Evolutionary conservation across 2,797 vertebrate genomes (phyloP), one percentile per base, ranked within the genome.

Genomic region (Clarias laeviceps): DNA sequence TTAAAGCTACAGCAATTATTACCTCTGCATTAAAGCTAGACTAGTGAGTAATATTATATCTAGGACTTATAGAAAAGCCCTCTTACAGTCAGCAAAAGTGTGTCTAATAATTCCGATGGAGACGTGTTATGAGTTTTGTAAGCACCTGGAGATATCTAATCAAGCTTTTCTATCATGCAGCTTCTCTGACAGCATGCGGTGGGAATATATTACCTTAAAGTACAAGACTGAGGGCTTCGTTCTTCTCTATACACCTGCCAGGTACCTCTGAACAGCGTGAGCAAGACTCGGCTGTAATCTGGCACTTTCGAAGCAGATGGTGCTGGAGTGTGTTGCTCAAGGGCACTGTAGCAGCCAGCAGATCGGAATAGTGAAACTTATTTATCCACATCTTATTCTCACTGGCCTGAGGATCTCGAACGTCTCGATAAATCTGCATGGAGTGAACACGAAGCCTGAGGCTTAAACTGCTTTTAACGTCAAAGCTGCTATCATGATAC

Each of bases 311-410:
- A 14, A 64, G 82, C 85, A 83, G 76, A 83, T 65, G 85, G 82
- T 34, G 29, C 80, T 83, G 78, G 82, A 83, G 34, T 72, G 57
- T 69, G 69, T 73, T 37, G 76, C 76, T 80, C 45, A 65, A 83
- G 76, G 82, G 66, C 59, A 37, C 22, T 40, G 34, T 24, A 66
- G 34, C 61, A 82, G 65, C 17, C 37, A 69, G 57, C 74, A 57
- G 66, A 83, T 62, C 40, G 37, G 5, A 29, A 57, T 11, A 80
- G 59, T 40, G n/a, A 50, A 72, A 74, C 57, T 54, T 83, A 79
- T 76, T 83, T 83, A 50, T 83, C 76, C 82, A 83, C 59, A 73
- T 37, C 65, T 70, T 54, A 80, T 84, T 84, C 40, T 6, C 76
- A 57, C n/a, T 22, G 29, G 61, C 69, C 84, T 29, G 61, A 32